Evolutionary conservation across 1,140 invertebrate genomes (phyloP).

Genomic region (Leptinotarsa lineolata): DNA sequence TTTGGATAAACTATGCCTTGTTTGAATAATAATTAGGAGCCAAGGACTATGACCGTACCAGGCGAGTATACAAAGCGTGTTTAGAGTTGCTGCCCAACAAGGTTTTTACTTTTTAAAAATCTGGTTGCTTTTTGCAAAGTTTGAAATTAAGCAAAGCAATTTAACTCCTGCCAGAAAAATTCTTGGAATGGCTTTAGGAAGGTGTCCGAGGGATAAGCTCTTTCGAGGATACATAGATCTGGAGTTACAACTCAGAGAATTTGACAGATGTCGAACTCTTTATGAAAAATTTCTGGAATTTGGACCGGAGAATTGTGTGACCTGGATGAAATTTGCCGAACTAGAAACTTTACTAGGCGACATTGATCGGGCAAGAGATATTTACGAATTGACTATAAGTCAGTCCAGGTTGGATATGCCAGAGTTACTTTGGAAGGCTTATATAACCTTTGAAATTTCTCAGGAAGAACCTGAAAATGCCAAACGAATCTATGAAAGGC

Average conservation of each 20-base stretch:
- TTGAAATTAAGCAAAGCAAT: too few relatives aligned
- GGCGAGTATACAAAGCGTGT: conserved; percentile 60
- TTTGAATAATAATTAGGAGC: conserved; percentile 96
- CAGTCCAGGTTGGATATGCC: conserved; percentile 97
- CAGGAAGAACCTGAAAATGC: conserved; percentile 91
- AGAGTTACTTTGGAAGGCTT: conserved; percentile 98
- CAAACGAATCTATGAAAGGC: conserved; percentile 85
- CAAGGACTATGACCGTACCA: conserved; percentile 83
- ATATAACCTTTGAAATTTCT: conserved; percentile 97
- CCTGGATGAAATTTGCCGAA: too few relatives aligned
- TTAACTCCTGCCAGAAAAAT: too few relatives aligned
- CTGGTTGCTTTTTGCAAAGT: too few relatives aligned
- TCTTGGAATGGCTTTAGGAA: conserved; percentile 45
- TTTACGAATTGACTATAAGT: conserved; percentile 92
- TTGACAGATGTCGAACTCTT: conserved; percentile 74
- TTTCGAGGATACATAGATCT: conserved; percentile 97
- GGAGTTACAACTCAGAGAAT: conserved; percentile 97
- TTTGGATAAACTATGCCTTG: conserved; percentile 99
- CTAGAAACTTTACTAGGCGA: conserved; percentile 77
- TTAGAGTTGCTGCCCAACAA: too few relatives aligned
- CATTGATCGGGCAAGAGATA: conserved; percentile 85
- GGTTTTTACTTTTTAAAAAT: too few relatives aligned
- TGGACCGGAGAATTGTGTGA: too few relatives aligned
- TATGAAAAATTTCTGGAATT: too few relatives aligned
- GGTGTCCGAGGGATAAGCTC: conserved; percentile 95